Evolutionary conservation across 2,113 vertebrate species (phyloP), one percentile per base, ranked within the genome.

Genomic region (Microcebus griseorufus): DNA sequence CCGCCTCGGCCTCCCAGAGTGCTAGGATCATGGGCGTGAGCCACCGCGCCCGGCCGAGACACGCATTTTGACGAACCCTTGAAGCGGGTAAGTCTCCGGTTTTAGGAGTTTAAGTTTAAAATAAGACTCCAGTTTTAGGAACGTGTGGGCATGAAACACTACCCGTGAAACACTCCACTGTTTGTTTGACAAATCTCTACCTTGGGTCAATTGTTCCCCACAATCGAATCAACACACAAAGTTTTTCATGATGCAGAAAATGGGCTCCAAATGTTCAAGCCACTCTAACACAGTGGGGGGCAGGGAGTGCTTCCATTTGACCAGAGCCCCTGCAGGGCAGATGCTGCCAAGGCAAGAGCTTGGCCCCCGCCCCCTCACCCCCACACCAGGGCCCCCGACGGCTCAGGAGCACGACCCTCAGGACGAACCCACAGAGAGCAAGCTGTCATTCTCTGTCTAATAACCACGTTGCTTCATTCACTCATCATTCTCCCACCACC

Each of bases 391-490:
- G 69, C 25, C n/a, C n/a, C 42, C n/a, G 76, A 90, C 0, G 8
- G 37, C 58, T 45, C 34, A 90, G 53, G 32, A 78, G 55, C 70
- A 67, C 73, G 82, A 81, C 60, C 90, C 96, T 97, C 89, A 90
- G 83, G 90, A 82, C 22, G 2, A 94, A 92, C 88, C 88, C 17
- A 69, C 85, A 96, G 60, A 89, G 55, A 89, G 55, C 65, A 42
- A 93, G 86, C 64, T 62, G 92, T 80, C 92, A 94, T 64, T 84
- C 8, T 95, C 42, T 85, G 34, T 27, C 64, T 65, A 96, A 96
- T n/a, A 70, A 70, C 34, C 11, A 23, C 79, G 85, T 37, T 97
- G 94, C 97, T 90, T 78, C 75, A 62, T 11, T 67, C 65, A 76
- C 62, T 45, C 69, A 29, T 78, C 69, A 84, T 58, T 80, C 29